Base-by-base conservation (phyloP, 2,113 vertebrate species). In the Psettodes erumei region DNA sequence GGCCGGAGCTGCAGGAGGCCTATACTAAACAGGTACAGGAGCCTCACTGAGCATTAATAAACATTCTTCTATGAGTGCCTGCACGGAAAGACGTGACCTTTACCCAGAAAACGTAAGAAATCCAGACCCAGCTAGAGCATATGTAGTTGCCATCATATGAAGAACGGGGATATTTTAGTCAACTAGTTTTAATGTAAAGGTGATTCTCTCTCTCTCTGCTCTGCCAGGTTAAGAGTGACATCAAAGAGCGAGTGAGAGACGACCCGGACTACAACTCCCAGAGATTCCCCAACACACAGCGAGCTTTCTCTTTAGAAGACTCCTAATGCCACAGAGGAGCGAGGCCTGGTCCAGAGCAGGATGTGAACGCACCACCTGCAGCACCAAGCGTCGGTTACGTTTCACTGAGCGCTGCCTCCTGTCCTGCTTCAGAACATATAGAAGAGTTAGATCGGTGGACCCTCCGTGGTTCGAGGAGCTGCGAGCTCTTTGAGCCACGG, bases 271-370 rank as follows among this genome's bases (percentile, higher is more conserved):
- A 94, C 86, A 95, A 70, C 48, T 87, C 92, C 9, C 93, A 95
- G 79, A 91, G 93, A 58, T 96, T 96, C 83, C 96, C 96, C 35
- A 95, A 95, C 64, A 90, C 95, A 33, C 94, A 94, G 37, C 88
- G 83, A 68, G 95, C 92, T 61, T 96, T 96, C 81, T 93, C 93
- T 25, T 0, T 9, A 11, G 94, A 94, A 0, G 93, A 95, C 70
- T 93, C 88, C 16, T 95, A 94, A 71, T 48, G 33, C 40, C 18
- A 32, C 21, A 55, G 21, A 61, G 50, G 50, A 28, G 23, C 3
- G 5, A 30, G 55, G 0, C 16, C 47, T 11, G 38, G 8, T 50
- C 48, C 50, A 70, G 8, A 43, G 33, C 45, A 37, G 54, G 13
- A n/a, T 51, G 23, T 38, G 37, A 3, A 6, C 42, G 43, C 42